phyloP scores from a whole-genome alignment of 2,888 invertebrate genomes.

The Xylota segnis region DNA sequence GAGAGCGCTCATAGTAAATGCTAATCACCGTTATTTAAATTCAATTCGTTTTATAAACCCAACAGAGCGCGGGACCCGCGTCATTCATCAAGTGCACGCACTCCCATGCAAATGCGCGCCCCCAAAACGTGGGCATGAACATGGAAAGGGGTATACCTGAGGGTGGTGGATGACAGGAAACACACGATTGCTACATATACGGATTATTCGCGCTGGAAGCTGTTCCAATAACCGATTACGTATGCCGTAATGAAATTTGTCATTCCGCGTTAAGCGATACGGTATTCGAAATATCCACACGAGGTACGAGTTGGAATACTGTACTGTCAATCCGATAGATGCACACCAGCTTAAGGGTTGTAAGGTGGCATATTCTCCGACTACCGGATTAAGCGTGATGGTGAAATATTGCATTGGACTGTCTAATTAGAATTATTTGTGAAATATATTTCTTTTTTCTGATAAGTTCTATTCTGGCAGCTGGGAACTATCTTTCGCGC shows the following conservation, averaged over 20 bases:
- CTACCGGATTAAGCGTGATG: conserved; percentile 1
- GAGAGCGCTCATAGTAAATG: conserved; percentile 30
- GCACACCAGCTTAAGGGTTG: conserved; percentile 13
- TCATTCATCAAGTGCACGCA: conserved; percentile 46
- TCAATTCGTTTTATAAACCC: conserved; percentile 34
- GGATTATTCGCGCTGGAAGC: conserved; percentile 52
- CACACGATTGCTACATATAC: conserved; percentile 23
- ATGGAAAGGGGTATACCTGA: neutral
- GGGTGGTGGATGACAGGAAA: neutral
- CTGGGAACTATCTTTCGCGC: conserved; percentile 23
- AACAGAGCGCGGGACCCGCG: neutral
- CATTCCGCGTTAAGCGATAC: conserved; percentile 15
- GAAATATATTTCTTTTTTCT: conserved; percentile 3
- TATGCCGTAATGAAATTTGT: conserved; percentile 33
- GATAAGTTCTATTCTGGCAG: conserved; percentile 26
- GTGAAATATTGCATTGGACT: conserved; percentile 13
- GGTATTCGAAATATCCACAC: conserved; percentile 2
- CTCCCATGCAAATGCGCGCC: conserved; percentile 8
- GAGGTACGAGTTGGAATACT: conserved; percentile 3
- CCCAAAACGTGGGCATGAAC: neutral
- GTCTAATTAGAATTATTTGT: conserved; percentile 13
- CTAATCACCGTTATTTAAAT: conserved; percentile 55
- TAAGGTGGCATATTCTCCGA: neutral
- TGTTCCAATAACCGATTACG: conserved; percentile 61
- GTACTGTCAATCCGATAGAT: conserved; percentile 30